phyloP scores from a whole-genome alignment of 2,113 vertebrate species.

The Microtus montanus region DNA sequence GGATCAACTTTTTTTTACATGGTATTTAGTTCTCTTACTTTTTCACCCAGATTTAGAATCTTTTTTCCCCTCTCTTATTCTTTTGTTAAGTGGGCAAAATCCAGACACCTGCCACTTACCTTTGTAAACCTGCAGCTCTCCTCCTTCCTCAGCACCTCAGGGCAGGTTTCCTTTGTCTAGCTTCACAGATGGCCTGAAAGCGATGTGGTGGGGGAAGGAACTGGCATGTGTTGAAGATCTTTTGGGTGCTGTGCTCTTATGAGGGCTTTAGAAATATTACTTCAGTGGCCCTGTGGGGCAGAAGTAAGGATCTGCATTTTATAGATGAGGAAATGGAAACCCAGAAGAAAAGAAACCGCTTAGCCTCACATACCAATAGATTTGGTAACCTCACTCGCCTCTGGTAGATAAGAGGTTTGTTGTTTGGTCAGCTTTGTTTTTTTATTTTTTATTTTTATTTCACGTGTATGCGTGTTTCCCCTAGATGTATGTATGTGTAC shows the following conservation, averaged over 20 bases:
- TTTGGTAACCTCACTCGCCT: not conserved
- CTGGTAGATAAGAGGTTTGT: not conserved
- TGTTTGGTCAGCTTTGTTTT: not conserved
- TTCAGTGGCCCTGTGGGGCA: not conserved
- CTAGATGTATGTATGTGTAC: not conserved
- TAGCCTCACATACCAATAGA: not conserved
- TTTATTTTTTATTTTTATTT: not conserved
- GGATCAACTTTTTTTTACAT: not conserved
- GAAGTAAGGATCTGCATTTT: not conserved
- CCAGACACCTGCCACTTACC: not conserved
- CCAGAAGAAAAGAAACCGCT: not conserved
- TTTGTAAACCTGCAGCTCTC: not conserved
- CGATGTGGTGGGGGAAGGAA: not conserved
- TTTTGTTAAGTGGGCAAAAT: not conserved
- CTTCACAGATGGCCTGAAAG: not conserved
- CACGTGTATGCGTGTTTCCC: not conserved
- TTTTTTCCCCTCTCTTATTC: not conserved
- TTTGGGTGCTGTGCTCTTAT: not conserved
- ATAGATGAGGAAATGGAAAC: not conserved
- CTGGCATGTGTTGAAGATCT: not conserved
- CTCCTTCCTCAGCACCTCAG: not conserved
- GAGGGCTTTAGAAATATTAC: not conserved
- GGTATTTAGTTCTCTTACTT: not conserved
- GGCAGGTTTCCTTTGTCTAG: not conserved
- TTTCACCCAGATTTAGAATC: not conserved